phyloP scores from a whole-genome alignment of 2,113 vertebrate genomes.

The Alligator sinensis region DNA sequence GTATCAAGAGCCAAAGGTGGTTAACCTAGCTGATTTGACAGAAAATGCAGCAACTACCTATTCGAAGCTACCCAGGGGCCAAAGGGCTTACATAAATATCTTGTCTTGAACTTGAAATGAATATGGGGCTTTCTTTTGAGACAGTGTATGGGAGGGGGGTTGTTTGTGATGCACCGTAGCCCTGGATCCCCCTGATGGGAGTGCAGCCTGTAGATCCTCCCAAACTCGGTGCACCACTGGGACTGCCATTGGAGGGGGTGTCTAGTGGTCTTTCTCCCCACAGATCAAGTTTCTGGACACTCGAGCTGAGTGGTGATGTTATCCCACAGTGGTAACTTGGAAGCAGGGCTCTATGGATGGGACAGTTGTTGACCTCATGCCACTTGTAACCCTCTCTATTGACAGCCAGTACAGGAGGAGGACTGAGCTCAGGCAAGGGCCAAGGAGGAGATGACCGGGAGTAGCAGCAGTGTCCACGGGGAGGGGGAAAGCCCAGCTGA shows the following conservation, averaged over 20 bases:
- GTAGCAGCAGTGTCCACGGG: not conserved
- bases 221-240: not conserved
- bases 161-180: fast-evolving
- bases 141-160: not conserved
- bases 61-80: not conserved
- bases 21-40: not conserved
- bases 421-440: not conserved
- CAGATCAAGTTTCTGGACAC: not conserved
- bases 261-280: too few species aligned
- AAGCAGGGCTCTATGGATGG: not conserved
- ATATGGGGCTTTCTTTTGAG: not conserved
- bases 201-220: not conserved
- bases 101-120: fast-evolving
- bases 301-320: not conserved
- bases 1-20: not conserved
- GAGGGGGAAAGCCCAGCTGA: not conserved
- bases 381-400: not conserved
- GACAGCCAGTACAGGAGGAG: not conserved
- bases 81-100: fast-evolving
- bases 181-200: not conserved
- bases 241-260: not conserved
- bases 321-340: not conserved
- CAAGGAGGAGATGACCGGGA: not conserved
- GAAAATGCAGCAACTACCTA: not conserved
- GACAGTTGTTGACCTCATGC: not conserved